Percentiles rank a stretch among this genome's conserved stretches.
phyloP scores from a whole-genome alignment of 2,888 invertebrate species.

The Parapristionchus giblindavisi region DNA sequence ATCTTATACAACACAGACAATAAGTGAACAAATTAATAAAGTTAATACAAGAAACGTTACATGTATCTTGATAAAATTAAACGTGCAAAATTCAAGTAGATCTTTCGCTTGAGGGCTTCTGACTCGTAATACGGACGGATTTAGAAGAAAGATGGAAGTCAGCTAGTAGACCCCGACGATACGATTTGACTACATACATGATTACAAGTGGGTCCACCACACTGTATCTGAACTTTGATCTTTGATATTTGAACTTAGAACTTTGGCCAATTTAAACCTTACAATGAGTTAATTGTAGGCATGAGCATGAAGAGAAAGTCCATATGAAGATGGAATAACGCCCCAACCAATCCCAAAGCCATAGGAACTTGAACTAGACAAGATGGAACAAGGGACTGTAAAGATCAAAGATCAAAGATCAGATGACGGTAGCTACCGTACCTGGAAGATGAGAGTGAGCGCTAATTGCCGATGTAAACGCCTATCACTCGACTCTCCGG shows the following conservation, averaged over 20 bases:
- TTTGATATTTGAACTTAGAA: neutral
- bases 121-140: too few species aligned
- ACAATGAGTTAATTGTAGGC: conserved; percentile 13
- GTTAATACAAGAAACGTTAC: too few species aligned
- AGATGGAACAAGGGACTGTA: conserved; percentile 2
- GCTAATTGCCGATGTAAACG: conserved; percentile 17
- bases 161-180: neutral
- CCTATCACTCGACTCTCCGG: conserved; percentile 14
- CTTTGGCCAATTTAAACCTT: neutral
- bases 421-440: too few species aligned
- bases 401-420: too few species aligned
- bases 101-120: too few species aligned
- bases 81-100: too few species aligned
- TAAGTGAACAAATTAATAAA: too few species aligned
- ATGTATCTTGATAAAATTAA: too few species aligned
- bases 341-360: conserved; percentile 1
- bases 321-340: neutral
- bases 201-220: conserved; percentile 17
- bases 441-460: neutral
- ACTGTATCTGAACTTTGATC: neutral
- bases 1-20: too few species aligned
- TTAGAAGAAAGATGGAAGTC: too few species aligned
- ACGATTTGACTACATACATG: conserved; percentile 11
- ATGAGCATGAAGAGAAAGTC: conserved; percentile 19
- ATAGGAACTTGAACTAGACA: conserved; percentile 11